Conservation (phyloP, 2,113 vertebrate species). For the Oceanodroma tethys region DNA sequence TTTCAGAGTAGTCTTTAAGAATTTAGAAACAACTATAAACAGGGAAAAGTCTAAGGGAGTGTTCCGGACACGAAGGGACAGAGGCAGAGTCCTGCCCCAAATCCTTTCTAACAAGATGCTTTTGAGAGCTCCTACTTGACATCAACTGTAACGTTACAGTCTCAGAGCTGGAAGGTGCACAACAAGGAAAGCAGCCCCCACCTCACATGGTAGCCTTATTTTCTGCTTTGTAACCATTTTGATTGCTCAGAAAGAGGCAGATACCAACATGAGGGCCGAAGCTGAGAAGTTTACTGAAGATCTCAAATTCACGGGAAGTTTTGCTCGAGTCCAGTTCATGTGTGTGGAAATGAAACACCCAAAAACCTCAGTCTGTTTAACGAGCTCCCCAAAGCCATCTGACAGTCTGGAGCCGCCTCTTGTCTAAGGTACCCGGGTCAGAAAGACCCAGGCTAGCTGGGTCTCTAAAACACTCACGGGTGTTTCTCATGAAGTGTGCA, state of each 20-base stretch:
- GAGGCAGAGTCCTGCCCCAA: not conserved
- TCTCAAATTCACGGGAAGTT: not conserved
- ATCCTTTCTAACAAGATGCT: not conserved
- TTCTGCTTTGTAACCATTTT: not conserved
- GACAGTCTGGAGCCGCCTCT: not conserved
- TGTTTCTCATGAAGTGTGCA: not conserved
- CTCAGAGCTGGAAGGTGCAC: not conserved
- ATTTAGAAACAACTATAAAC: not conserved
- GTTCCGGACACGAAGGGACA: not conserved
- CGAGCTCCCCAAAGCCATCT: not conserved
- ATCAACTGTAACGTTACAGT: rapidly evolving
- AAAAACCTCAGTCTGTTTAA: not conserved
- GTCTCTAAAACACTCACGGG: not conserved
- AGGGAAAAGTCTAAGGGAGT: not conserved
- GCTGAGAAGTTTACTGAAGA: not conserved
- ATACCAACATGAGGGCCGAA: not conserved
- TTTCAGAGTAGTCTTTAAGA: not conserved
- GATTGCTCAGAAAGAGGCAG: not conserved
- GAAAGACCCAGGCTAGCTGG: not conserved
- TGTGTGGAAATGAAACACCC: not conserved
- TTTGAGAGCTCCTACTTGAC: not conserved
- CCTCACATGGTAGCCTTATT: not conserved
- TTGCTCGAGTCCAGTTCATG: not conserved
- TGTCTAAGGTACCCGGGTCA: no score
- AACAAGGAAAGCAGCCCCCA: not conserved